Conservation (phyloP, 1,140 invertebrate genomes). For the Zaprionus africanus region DNA sequence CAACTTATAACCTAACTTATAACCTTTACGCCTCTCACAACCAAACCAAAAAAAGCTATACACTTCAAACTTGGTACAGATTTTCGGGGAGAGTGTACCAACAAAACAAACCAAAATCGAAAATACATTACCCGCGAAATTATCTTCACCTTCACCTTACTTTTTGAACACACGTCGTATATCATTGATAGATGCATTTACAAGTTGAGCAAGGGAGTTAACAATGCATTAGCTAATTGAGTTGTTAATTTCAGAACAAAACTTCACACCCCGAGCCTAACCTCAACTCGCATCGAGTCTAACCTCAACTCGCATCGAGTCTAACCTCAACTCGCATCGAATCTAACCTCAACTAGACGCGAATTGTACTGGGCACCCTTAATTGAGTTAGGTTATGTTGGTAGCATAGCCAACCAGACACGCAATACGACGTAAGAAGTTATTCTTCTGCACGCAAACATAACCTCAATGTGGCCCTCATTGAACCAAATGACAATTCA, state of each 20-base stretch:
- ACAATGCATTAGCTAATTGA: slow-evolving; percentile 48
- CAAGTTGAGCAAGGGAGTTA: not conserved
- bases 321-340: not conserved
- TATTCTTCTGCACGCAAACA: slow-evolving; percentile 40
- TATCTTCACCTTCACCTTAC: too few relatives aligned
- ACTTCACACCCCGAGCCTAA: not conserved
- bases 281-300: too few relatives aligned
- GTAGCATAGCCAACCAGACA: slow-evolving; percentile 61
- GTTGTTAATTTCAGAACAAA: slow-evolving; percentile 28
- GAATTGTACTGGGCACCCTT: not conserved
- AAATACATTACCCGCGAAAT: too few relatives aligned
- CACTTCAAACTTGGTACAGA: too few relatives aligned
- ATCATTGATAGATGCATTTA: too few relatives aligned
- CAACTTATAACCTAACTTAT: too few relatives aligned
- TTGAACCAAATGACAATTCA: slow-evolving; percentile 56
- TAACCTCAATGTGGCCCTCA: slow-evolving; percentile 44
- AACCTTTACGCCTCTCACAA: too few relatives aligned
- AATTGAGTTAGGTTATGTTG: slow-evolving; percentile 67
- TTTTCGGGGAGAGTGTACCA: too few relatives aligned
- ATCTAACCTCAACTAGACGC: not conserved
- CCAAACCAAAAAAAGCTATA: too few relatives aligned
- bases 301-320: too few relatives aligned
- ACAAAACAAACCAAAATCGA: too few relatives aligned
- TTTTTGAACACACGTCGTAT: too few relatives aligned
- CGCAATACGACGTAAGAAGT: slow-evolving; percentile 26